phyloP scores from a whole-genome alignment of 2,113 vertebrate species.

The Toxostoma redivivum region DNA sequence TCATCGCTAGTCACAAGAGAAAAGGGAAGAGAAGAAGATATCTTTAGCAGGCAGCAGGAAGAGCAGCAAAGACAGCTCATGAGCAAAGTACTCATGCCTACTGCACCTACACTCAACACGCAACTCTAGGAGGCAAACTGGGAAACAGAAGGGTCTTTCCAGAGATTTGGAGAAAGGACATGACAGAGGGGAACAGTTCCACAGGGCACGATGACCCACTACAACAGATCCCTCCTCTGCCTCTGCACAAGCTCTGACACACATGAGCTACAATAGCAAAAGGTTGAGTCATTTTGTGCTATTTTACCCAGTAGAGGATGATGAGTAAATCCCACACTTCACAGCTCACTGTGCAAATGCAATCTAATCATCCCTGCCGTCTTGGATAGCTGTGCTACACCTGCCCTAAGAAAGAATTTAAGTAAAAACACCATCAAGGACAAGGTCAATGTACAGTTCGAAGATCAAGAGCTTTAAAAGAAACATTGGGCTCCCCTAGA shows the following conservation, averaged over 20 bases:
- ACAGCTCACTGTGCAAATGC: not conserved
- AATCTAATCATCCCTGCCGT: not conserved
- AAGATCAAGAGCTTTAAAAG: not conserved
- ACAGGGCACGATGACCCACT: not conserved
- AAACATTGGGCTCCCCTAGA: not conserved
- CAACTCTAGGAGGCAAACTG: not conserved
- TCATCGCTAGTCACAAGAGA: not conserved
- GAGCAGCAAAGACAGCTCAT: not conserved
- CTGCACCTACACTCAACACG: accelerated
- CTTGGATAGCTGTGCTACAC: not conserved
- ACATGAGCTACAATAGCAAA: not conserved
- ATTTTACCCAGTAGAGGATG: not conserved
- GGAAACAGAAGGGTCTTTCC: not conserved
- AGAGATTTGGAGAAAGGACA: not conserved
- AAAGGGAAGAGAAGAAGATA: not conserved
- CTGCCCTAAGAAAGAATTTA: not conserved
- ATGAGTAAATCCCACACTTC: not conserved
- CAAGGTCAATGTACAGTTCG: not conserved
- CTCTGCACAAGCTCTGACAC: not conserved
- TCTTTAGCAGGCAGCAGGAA: not conserved
- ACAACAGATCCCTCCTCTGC: not conserved
- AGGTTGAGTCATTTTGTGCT: not conserved
- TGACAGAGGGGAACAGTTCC: not conserved
- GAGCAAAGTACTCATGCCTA: not conserved
- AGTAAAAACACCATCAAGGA: not conserved